Base-by-base conservation (phyloP, 1,140 invertebrate genomes). In the Sycophila sp. region DNA sequence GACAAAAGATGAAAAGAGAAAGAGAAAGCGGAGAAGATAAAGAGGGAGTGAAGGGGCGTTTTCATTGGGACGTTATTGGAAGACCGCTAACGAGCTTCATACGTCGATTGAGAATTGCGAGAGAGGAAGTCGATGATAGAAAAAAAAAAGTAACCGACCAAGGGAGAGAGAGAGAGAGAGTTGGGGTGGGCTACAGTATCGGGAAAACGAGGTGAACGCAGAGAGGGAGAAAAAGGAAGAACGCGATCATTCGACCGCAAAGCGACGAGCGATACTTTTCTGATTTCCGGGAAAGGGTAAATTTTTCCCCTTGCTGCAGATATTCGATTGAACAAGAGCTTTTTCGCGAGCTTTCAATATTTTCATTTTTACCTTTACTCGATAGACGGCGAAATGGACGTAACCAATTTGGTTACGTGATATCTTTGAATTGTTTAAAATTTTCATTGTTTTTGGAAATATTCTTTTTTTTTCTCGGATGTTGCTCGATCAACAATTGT, bases 21-120 rank as follows among this genome's bases (percentile, higher is more conserved):
- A 69, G 15, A 40, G 36, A 55, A 53, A 55, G 28, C 24, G 26
- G 28, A n/a, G n/a, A 13, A 28, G 6, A 47, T 47, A 38, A 28
- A 68, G 34, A 51, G 45, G 56, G 7, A 30, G 70, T 75, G 71
- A 69, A 78, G 75, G 74, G 69, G 72, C 64, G 69, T 81, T 75
- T 74, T 69, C 80, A 82, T 79, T 78, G 73, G 24, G 74, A 79
- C 73, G 75, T 79, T 82, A 81, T 79, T 81, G 75, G 77, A 81
- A 77, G 71, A 76, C 73, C 74, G 68, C 74, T 82, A 81, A 81
- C 79, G 77, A 83, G 79, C 75, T 74, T 76, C 51, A 38, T 76
- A 69, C 62, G 73, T 75, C 70, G 68, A 75, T 76, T 69, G 74
- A 75, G 26, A 71, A 69, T 69, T 71, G 68, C 74, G 60, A 67